Percentiles rank a stretch among this genome's conserved stretches.
Evolutionary conservation across 2,888 invertebrate genomes (phyloP).

Genomic region (Mesopsocus fuscifrons): DNA sequence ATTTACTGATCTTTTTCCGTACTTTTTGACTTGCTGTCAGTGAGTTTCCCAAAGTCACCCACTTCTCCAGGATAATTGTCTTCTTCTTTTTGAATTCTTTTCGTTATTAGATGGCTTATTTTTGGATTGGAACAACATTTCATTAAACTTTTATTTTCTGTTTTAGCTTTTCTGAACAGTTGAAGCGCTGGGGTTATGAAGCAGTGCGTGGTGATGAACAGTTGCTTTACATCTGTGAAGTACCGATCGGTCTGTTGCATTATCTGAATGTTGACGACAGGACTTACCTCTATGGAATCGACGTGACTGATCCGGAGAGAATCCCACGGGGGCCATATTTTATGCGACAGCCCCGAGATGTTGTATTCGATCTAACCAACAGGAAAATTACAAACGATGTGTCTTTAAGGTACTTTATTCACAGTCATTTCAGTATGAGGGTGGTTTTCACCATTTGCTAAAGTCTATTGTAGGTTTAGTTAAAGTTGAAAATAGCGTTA

Average conservation of each 20-base stretch:
- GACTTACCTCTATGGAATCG: conserved; percentile 69
- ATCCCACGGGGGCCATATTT: conserved; percentile 82
- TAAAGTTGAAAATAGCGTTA: background rate
- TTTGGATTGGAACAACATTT: background rate
- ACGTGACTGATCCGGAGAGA: conserved; percentile 56
- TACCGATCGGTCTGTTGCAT: conserved; percentile 49
- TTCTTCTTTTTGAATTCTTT: no score
- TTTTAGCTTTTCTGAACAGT: conserved; percentile 32
- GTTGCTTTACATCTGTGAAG: conserved; percentile 74
- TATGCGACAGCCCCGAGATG: conserved; percentile 62
- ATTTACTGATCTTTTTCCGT: background rate
- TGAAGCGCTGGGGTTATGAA: conserved; percentile 70
- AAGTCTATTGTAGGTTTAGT: conserved; percentile 10
- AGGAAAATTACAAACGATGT: conserved; percentile 52
- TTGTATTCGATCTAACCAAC: conserved; percentile 62
- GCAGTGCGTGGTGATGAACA: conserved; percentile 59
- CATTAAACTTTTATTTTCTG: conserved; percentile 7
- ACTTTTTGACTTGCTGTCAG: no score
- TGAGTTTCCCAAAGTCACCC: no score
- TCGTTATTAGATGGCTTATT: no score
- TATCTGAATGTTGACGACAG: conserved; percentile 54
- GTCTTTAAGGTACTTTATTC: conserved; percentile 37
- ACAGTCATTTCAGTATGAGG: no score
- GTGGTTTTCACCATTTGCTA: conserved; percentile 10
- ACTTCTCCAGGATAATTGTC: no score